Evolutionary conservation across 1,140 invertebrate genomes (phyloP).

Genomic region (Zaprionus ornatus): DNA sequence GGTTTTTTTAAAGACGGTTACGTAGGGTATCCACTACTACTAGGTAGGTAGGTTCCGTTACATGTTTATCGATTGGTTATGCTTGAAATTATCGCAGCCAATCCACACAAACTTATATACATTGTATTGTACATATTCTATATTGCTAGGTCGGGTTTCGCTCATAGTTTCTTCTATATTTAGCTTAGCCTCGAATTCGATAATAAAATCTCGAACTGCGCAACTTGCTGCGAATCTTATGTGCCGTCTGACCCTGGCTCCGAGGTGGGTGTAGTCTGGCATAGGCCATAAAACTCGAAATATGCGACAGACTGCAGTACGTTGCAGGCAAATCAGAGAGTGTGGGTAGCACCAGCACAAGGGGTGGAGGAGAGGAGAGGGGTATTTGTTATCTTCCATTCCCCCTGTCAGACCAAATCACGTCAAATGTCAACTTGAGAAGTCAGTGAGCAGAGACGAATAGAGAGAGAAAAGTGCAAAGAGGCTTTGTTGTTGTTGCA

Average conservation of each 20-base stretch:
- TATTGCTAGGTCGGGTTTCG: conserved; percentile 6
- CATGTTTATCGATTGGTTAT: not conserved
- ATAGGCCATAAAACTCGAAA: conserved; percentile 32
- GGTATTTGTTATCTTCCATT: conserved; percentile 31
- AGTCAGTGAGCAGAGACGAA: not conserved
- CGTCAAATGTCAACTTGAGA: conserved; percentile 60
- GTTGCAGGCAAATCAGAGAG: conserved; percentile 1
- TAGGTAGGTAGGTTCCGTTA: no score
- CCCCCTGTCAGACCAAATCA: conserved; percentile 47
- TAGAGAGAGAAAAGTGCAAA: not conserved
- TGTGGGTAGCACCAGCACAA: not conserved
- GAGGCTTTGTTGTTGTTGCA: conserved; percentile 29
- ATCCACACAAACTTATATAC: not conserved
- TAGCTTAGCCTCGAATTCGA: conserved; percentile 28
- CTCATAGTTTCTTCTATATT: not conserved
- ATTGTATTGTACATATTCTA: not conserved
- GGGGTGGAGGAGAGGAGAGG: not conserved
- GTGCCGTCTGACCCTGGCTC: conserved; percentile 37
- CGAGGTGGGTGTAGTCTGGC: conserved; percentile 30
- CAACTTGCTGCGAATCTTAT: conserved; percentile 34
- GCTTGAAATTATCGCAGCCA: not conserved
- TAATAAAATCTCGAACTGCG: conserved; percentile 29
- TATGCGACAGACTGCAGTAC: conserved; percentile 9
- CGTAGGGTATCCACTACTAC: no score
- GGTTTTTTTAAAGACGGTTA: no score